Conservation (phyloP, 2,888 invertebrate genomes). For the Polymixis flavicincta region DNA sequence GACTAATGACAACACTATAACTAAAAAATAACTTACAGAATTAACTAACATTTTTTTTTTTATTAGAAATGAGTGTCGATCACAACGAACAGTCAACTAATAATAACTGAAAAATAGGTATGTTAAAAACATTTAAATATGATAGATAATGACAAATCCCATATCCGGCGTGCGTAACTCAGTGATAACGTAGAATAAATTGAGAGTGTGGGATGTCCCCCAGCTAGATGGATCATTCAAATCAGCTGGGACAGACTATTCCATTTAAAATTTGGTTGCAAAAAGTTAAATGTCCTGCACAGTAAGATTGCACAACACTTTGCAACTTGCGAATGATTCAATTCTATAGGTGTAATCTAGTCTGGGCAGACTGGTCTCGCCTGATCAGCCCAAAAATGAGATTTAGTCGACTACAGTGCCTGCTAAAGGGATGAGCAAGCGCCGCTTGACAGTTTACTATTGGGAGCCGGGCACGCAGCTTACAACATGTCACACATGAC, state of each 20-base stretch:
- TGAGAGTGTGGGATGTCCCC: background rate
- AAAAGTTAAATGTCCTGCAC: background rate
- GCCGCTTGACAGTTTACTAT: background rate
- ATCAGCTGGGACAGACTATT: background rate
- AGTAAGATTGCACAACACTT: conserved; percentile 7
- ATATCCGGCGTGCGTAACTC: conserved; percentile 23
- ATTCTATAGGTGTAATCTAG: background rate
- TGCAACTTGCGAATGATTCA: background rate
- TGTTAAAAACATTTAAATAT: background rate
- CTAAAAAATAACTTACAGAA: conserved; percentile 6
- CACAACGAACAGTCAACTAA: conserved; percentile 6
- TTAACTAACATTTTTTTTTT: conserved; percentile 22
- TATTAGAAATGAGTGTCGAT: background rate
- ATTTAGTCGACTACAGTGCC: background rate
- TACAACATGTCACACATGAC: background rate
- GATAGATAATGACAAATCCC: conserved; percentile 16
- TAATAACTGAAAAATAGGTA: conserved; percentile 7
- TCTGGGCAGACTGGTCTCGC: background rate
- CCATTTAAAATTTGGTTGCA: background rate
- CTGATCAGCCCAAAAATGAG: background rate
- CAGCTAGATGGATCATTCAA: background rate
- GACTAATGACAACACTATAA: conserved; percentile 1
- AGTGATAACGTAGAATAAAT: conserved; percentile 18
- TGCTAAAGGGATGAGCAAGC: background rate
- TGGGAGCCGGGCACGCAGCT: background rate